Evolutionary conservation across 2,113 vertebrate genomes (phyloP).

Genomic region (Antigone vipio): DNA sequence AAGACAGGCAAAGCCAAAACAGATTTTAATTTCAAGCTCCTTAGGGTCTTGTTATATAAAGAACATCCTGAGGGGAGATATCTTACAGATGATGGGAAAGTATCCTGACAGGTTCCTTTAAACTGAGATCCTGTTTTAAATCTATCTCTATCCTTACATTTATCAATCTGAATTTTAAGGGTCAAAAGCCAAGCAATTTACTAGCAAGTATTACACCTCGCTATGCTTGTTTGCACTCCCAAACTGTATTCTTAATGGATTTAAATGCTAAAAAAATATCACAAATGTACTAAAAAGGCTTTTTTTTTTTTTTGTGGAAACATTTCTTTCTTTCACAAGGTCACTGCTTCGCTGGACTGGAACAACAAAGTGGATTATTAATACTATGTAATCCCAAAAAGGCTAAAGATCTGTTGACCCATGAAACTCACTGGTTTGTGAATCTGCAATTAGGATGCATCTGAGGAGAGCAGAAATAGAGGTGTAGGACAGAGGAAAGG

Average conservation of each 20-base stretch:
- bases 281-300: background rate
- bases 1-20: background rate
- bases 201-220: background rate
- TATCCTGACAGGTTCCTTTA: conserved; percentile 6
- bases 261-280: background rate
- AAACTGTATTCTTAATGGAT: background rate
- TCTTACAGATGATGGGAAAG: background rate
- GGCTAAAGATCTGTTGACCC: background rate
- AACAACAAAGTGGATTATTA: background rate
- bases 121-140: background rate
- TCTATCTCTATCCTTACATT: background rate
- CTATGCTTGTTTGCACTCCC: background rate
- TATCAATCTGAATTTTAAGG: background rate
- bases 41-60: background rate
- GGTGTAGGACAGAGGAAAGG: background rate
- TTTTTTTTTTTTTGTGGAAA: background rate
- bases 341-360: background rate
- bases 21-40: background rate
- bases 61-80: background rate
- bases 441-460: background rate
- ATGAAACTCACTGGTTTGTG: background rate
- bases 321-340: background rate
- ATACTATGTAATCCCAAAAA: background rate
- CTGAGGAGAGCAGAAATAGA: background rate
- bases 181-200: background rate